A percentile compares a stretch with the other conserved stretches of the same genome.
These are phyloP conservation scores for Pollachius pollachius DNA, from an alignment of 2,113 vertebrate genomes.

Conservation along the genomic window DNA sequence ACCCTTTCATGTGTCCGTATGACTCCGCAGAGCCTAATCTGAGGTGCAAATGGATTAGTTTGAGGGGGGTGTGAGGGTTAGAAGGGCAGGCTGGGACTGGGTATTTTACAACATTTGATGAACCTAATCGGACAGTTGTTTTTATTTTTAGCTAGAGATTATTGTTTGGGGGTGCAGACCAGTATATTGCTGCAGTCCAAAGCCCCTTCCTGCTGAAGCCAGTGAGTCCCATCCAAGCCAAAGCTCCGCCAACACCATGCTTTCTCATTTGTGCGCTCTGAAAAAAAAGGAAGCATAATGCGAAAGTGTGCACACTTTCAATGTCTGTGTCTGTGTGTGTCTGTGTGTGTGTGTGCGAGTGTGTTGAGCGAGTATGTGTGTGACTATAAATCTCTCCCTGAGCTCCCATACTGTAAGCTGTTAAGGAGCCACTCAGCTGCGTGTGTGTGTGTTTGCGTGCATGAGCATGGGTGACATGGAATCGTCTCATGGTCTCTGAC, in stretches of 20 bases:
- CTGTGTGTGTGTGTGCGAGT: too few species aligned
- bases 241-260: conserved; percentile 22
- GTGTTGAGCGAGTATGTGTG: too few species aligned
- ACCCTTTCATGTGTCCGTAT: conserved; percentile 29
- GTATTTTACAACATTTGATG: too few species aligned
- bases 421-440: too few species aligned
- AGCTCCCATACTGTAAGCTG: too few species aligned
- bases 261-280: conserved; percentile 32
- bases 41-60: conserved; percentile 9
- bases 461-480: not conserved
- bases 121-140: not conserved
- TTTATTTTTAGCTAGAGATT: conserved; percentile 7
- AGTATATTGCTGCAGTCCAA: conserved; percentile 15
- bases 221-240: conserved; percentile 44
- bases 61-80: not conserved
- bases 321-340: too few species aligned
- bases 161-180: conserved; percentile 13
- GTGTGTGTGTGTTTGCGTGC: conserved; percentile 8
- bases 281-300: not conserved
- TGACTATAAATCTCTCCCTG: too few species aligned
- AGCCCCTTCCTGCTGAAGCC: conserved; percentile 35
- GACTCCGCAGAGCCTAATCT: conserved; percentile 46
- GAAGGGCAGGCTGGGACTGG: too few species aligned
- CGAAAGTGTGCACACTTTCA: too few species aligned
- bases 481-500: too few species aligned